Conservation (phyloP, 2,888 invertebrate genomes). For the Caenorhabditis sp. region DNA sequence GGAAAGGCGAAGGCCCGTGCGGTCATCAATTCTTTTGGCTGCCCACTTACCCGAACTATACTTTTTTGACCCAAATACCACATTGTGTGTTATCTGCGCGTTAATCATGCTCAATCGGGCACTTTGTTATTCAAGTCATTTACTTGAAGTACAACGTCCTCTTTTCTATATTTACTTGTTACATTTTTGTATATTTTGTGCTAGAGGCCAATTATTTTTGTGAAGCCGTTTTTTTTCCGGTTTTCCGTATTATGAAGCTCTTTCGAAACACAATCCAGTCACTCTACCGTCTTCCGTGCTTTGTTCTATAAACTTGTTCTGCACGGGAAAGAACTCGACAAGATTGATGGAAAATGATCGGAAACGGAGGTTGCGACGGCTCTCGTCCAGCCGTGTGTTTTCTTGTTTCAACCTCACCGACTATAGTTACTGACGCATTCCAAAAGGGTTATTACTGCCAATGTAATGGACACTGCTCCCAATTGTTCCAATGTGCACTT, state of each 20-base stretch:
- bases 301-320: conserved; percentile 23
- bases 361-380: conserved; percentile 46
- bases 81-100: conserved; percentile 41
- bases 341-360: conserved; percentile 57
- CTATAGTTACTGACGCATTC: conserved; percentile 61
- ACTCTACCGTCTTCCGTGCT: not conserved
- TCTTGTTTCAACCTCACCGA: conserved; percentile 50
- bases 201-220: too few species aligned
- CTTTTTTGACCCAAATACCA: conserved; percentile 37
- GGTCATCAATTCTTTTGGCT: conserved; percentile 62
- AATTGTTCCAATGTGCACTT: conserved; percentile 67
- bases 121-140: conserved; percentile 37
- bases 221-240: too few species aligned
- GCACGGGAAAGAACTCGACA: conserved; percentile 35
- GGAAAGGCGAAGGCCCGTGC: conserved; percentile 52
- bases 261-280: not conserved
- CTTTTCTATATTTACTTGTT: not conserved
- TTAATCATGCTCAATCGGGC: conserved; percentile 45
- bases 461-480: conserved; percentile 52
- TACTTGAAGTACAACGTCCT: conserved; percentile 42
- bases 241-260: not conserved
- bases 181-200: too few species aligned
- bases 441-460: conserved; percentile 51
- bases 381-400: conserved; percentile 29
- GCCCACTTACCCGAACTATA: conserved; percentile 63